Evolutionary conservation across 2,113 vertebrate genomes (phyloP).

Genomic region (Ascaphus truei): DNA sequence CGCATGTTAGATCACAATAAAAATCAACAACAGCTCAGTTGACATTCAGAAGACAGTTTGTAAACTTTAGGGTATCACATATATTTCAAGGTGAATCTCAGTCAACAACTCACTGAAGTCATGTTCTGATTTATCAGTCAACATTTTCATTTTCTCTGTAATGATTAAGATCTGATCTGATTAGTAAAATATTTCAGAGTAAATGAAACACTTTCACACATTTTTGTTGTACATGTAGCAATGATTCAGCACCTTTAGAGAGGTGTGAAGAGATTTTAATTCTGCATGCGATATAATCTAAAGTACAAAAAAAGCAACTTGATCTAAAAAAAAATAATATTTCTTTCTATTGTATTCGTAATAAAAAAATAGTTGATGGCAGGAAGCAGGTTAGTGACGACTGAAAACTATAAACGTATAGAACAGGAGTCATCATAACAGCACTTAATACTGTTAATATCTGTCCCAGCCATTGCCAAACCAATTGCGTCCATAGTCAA

Average conservation of each 20-base stretch:
- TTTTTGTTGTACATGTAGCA: constrained; percentile 36
- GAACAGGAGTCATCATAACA: too few relatives aligned
- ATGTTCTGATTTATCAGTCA: constrained; percentile 22
- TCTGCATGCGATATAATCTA: constrained; percentile 16
- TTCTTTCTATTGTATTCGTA: too few relatives aligned
- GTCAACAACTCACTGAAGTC: background rate
- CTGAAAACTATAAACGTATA: too few relatives aligned
- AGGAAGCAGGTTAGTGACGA: too few relatives aligned
- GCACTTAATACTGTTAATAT: too few relatives aligned
- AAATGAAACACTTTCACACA: constrained; percentile 38
- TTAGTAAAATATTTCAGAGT: constrained; percentile 35
- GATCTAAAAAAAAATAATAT: too few relatives aligned
- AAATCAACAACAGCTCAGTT: background rate
- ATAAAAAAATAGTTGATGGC: too few relatives aligned
- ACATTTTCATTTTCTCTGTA: constrained; percentile 26
- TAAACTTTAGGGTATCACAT: background rate
- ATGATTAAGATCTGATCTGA: constrained; percentile 29
- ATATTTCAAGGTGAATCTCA: background rate
- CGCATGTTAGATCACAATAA: too few relatives aligned
- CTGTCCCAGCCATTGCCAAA: too few relatives aligned
- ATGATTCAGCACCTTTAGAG: constrained; percentile 34
- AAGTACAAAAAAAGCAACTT: constrained; percentile 26
- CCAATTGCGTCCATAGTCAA: too few relatives aligned
- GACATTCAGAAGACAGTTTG: background rate
- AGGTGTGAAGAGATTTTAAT: constrained; percentile 31